Conservation (phyloP, 1,140 invertebrate genomes). For the Halyomorpha halys region DNA sequence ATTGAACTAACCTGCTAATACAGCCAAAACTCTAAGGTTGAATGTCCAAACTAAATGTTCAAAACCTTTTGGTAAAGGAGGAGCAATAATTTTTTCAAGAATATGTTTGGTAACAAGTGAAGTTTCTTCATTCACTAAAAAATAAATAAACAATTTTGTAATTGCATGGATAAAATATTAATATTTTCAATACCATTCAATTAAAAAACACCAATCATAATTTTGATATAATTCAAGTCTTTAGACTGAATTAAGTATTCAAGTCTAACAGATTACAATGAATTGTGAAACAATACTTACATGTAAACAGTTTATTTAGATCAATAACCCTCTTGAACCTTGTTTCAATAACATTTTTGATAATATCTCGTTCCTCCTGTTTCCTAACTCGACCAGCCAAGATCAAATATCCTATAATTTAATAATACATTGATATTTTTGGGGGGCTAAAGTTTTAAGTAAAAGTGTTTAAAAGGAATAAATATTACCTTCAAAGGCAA, state of each 20-base stretch:
- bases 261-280: neutral
- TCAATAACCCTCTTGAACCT: conserved; percentile 70
- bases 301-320: conserved; percentile 63
- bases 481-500: conserved; percentile 77
- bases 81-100: conserved; percentile 50
- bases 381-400: conserved; percentile 87
- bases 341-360: conserved; percentile 70
- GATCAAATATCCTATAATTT: conserved; percentile 64
- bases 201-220: no score
- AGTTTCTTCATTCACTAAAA: conserved; percentile 37
- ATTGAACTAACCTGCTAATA: conserved; percentile 56
- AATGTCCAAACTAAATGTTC: conserved; percentile 87
- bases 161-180: neutral
- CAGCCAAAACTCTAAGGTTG: conserved; percentile 79
- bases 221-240: no score
- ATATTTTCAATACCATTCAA: no score
- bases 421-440: neutral
- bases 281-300: conserved; percentile 31
- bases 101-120: conserved; percentile 66
- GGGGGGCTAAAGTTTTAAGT: neutral
- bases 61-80: conserved; percentile 41
- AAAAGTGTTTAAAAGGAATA: neutral
- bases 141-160: neutral
- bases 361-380: conserved; percentile 62
- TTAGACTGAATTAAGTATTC: no score